These are phyloP conservation scores for Chirona hameri DNA, from an alignment of 2,888 invertebrate genomes.

Conservation along the genomic window DNA sequence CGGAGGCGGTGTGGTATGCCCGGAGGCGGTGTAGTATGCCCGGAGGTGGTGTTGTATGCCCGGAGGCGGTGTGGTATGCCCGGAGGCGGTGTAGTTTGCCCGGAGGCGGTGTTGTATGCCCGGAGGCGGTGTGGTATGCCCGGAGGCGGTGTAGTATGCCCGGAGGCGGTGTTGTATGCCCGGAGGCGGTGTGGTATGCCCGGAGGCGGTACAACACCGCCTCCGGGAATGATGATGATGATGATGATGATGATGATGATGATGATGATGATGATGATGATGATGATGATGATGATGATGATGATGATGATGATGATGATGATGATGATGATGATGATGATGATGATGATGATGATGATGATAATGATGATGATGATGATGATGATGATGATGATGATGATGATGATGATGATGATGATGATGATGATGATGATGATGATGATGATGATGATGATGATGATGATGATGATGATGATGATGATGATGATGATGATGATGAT, in stretches of 20 bases:
- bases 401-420: constrained; percentile 22
- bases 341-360: constrained; percentile 10
- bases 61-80: too few relatives aligned
- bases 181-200: too few relatives aligned
- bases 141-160: too few relatives aligned
- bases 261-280: constrained; percentile 22
- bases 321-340: constrained; percentile 22
- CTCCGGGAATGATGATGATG: constrained; percentile 8
- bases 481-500: constrained; percentile 22
- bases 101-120: too few relatives aligned
- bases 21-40: too few relatives aligned
- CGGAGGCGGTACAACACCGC: too few relatives aligned
- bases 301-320: too few relatives aligned
- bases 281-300: not conserved
- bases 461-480: constrained; percentile 22
- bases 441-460: constrained; percentile 22
- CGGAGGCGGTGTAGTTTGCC: too few relatives aligned
- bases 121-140: too few relatives aligned
- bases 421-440: constrained; percentile 22
- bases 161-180: too few relatives aligned
- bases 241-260: constrained; percentile 22
- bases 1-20: too few relatives aligned
- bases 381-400: constrained; percentile 22
- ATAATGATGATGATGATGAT: constrained; percentile 22
- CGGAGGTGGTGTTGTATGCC: too few relatives aligned